Evolutionary conservation across 2,113 vertebrate species (phyloP).

Genomic region (Cryptomyrus ogoouensis): DNA sequence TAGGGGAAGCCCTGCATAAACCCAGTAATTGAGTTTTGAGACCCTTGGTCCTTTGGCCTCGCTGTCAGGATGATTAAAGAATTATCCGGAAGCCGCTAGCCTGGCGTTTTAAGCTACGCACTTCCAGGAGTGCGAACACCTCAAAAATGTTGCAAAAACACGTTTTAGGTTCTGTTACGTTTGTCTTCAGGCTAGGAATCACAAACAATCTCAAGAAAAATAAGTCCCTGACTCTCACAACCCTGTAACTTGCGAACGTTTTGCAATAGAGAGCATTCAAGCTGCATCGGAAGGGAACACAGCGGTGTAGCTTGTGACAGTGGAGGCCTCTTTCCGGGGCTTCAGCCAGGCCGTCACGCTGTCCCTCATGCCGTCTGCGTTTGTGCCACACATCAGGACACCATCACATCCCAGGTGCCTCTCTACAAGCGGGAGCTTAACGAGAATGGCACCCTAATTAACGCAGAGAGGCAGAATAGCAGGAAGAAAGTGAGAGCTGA

Average conservation of each 20-base stretch:
- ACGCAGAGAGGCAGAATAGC: not conserved
- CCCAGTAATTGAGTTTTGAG: constrained; percentile 2
- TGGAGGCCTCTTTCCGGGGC: not conserved
- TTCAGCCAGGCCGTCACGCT: not conserved
- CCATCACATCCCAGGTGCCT: not conserved
- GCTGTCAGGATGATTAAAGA: not conserved
- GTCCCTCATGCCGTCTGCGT: not conserved
- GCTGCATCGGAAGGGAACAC: not conserved
- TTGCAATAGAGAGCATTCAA: not conserved
- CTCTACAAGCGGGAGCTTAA: not conserved
- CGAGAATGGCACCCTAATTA: not conserved
- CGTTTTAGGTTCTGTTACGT: not conserved
- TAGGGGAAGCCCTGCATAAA: not conserved
- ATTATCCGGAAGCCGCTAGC: not conserved
- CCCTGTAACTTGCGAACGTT: not conserved
- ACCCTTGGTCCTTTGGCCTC: not conserved
- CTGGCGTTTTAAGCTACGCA: not conserved
- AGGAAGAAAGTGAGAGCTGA: not conserved
- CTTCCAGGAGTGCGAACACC: not conserved
- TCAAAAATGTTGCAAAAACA: not conserved
- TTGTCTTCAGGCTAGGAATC: not conserved
- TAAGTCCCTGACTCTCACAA: not conserved
- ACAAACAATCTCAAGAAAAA: not conserved
- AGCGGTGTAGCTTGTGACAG: not conserved
- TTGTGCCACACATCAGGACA: not conserved